Base-by-base conservation (phyloP, 2,797 vertebrate species). In the Enteromius mattozi region DNA sequence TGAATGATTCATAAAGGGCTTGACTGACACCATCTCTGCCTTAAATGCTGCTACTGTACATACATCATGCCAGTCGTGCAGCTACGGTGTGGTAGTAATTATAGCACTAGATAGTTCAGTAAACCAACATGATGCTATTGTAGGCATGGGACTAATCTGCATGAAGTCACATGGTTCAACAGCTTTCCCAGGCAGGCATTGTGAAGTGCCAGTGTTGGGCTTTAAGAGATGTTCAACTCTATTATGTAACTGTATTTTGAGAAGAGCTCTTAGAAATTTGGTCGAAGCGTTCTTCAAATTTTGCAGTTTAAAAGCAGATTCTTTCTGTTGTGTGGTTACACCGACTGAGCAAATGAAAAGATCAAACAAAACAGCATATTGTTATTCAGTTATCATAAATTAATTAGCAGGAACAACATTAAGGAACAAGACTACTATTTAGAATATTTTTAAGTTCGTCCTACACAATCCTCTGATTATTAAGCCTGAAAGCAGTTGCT, bases 401-500 rank as follows among this genome's bases (percentile, higher is more conserved):
- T 63, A 40, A 74, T 82, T n/a, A 65, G 19, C 16, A 49, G 81
- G 42, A 19, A 24, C 63, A 72, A 63, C 80, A 35, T 6, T 35
- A 49, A 49, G n/a, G 21, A 65, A 65, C 13, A 2, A 74, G 45
- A 66, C 65, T 74, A 51, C 35, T 21, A 27, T 82, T 82, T 6
- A 0, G 21, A 61, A 45, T 61, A 76, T 75, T 76, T 81, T 51
- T 65, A 82, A 75, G 80, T 65, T 66, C 70, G 85, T 88, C 80
- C 84, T 88, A 85, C 88, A 90, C 87, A 87, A 86, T 83, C 61
- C 77, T 88, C 80, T 88, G 85, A 94, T 94, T 92, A 92, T 90
- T 87, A 91, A 92, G 88, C 88, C 82, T 83, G 85, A 91, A 90
- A 91, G 92, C 92, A 93, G 94, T 95, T 95, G 95, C 95, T 91